Percentiles rank a stretch among this genome's conserved stretches.
Conservation (phyloP, 2,113 vertebrate species). For the Bagarius yarrelli region DNA sequence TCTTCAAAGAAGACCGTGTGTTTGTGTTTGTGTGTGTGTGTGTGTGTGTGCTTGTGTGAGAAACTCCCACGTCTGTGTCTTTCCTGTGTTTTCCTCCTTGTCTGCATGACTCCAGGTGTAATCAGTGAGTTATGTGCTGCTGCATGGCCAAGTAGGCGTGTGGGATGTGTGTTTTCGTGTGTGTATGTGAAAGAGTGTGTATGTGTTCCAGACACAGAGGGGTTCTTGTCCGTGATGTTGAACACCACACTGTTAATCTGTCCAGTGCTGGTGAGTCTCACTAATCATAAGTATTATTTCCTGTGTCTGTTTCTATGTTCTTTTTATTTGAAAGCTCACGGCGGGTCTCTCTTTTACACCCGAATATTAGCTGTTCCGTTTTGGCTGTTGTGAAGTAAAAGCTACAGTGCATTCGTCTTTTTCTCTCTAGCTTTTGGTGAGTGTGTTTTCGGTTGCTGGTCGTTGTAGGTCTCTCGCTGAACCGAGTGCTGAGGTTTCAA, state of each 20-base stretch:
- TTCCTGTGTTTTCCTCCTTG: constrained; percentile 60
- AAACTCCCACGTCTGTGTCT: constrained; percentile 46
- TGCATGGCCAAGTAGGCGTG: constrained; percentile 75
- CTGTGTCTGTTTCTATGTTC: constrained; percentile 56
- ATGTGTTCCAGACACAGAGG: constrained; percentile 39
- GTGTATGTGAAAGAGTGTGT: constrained; percentile 35
- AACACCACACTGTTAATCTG: constrained; percentile 68
- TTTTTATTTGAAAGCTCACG: constrained; percentile 45
- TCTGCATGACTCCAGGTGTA: constrained; percentile 72
- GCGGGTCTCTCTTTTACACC: constrained; percentile 55
- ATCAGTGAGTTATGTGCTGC: constrained; percentile 69
- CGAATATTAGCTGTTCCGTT: constrained; percentile 49
- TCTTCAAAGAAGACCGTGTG: constrained; percentile 37
- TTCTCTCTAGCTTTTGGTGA: constrained; percentile 46
- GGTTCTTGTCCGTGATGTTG: constrained; percentile 57
- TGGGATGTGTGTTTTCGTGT: constrained; percentile 48
- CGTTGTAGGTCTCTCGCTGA: constrained; percentile 49
- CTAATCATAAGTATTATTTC: constrained; percentile 57
- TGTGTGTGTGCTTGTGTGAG: constrained; percentile 22
- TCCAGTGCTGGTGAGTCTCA: constrained; percentile 61
- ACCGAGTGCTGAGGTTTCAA: constrained; percentile 57
- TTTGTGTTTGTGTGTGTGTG: constrained; percentile 30
- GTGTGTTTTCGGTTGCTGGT: constrained; percentile 50
- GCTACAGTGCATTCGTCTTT: constrained; percentile 47
- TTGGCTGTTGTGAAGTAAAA: constrained; percentile 31